Base-by-base conservation (phyloP, 37 sponge, comb jelly and placozoan genomes). In the Geodia barretti region DNA sequence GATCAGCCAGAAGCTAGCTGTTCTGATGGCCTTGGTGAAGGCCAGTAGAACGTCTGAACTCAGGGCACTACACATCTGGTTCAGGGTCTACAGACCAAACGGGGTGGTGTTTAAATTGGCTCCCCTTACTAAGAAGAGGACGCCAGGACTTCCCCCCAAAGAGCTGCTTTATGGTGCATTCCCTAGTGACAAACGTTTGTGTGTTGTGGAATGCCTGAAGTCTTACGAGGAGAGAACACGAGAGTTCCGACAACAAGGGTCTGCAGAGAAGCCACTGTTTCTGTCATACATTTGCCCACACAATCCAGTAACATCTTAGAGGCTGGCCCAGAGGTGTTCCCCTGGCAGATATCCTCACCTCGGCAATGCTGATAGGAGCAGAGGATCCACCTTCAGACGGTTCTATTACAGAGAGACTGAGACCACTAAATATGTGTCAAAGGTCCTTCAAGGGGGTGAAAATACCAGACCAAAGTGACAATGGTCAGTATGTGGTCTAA, bases 91-190 rank as follows among this genome's bases (percentile, higher is more conserved):
- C 41, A 63, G 29, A 60, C 79, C 78, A 61, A 71, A 85, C 1
- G 86, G 86, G 33, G 86, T 85, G 47, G 4, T 7, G 4, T 85
- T 85, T 63, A 77, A 5, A n/a, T n/a, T 85, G 21, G 39, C 86
- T 40, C 5, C 73, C 3, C 73, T 77, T 8, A 72, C 86, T 28
- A 78, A 78, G 79, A 59, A 76, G 42, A 61, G 78, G 29, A 77
- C 41, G 11, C 66, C 67, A 24, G 67, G 74, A 39, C 25, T 21
- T 1, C 38, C 70, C 11, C 70, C 71, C 7, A 70, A 38, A 47
- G 77, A 69, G 32, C 30, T 69, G 24, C 40, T 66, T 7, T 39
- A 19, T 70, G 60, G 81, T 36, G 81, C 72, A 2, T 67, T 58
- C 60, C 77, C 64, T 11, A 24, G 26, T 9, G 39, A 76, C 29